Evolutionary conservation across 2,113 vertebrate species (phyloP).

Genomic region (Diphyllodes magnificus): DNA sequence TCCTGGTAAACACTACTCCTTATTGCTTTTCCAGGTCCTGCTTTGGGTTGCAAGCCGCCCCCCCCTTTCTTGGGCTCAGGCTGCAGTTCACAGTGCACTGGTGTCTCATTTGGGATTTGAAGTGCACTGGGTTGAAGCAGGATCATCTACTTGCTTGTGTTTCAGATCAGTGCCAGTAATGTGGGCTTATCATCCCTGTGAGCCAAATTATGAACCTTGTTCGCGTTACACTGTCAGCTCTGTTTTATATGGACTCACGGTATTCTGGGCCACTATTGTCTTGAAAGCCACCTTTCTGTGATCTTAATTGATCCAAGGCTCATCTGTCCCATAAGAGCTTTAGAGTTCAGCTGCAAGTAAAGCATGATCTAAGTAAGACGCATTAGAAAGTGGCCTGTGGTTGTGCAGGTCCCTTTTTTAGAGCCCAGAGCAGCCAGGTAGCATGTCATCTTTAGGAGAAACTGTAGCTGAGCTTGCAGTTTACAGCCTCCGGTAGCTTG

Average conservation of each 20-base stretch:
- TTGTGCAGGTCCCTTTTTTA: background rate
- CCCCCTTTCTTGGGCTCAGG: background rate
- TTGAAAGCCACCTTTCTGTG: background rate
- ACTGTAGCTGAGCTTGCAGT: background rate
- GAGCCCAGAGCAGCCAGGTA: background rate
- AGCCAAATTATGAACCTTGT: background rate
- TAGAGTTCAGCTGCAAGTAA: background rate
- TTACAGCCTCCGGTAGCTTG: background rate
- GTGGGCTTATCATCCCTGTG: background rate
- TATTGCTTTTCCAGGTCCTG: background rate
- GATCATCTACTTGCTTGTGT: background rate
- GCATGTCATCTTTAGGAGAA: background rate
- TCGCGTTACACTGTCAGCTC: background rate
- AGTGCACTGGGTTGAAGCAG: background rate
- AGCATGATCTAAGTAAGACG: background rate
- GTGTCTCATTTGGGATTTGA: background rate
- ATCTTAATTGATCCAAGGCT: background rate
- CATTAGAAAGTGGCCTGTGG: background rate
- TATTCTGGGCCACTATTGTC: background rate
- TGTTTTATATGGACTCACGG: background rate
- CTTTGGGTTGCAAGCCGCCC: background rate
- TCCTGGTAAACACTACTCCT: background rate
- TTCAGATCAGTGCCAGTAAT: background rate
- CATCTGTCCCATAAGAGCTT: background rate
- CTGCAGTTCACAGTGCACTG: background rate